Conservation (phyloP, 2,113 vertebrate species). For the Calyptommatus sinebrachiatus region DNA sequence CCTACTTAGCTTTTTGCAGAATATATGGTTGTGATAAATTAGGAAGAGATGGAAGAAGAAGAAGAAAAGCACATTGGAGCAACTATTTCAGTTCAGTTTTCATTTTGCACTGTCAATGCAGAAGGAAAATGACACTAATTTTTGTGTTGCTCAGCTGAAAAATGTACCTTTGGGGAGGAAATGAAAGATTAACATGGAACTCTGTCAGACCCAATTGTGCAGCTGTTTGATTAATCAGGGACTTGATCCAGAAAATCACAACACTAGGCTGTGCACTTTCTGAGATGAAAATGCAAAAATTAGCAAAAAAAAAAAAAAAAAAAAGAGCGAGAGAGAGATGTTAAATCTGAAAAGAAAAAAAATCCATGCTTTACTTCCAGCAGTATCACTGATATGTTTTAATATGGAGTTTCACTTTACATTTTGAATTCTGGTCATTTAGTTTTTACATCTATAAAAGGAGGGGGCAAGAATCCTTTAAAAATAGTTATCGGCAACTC, state of each 20-base stretch:
- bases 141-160: constrained; percentile 56
- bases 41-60: constrained; percentile 56
- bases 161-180: constrained; percentile 53
- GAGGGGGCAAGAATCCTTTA: background rate
- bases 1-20: constrained; percentile 65
- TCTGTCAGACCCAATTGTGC: constrained; percentile 45
- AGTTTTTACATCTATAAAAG: background rate
- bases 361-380: background rate
- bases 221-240: constrained; percentile 22
- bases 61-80: constrained; percentile 63
- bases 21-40: constrained; percentile 74
- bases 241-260: constrained; percentile 9
- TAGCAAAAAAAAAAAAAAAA: background rate
- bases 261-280: background rate
- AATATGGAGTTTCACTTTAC: background rate
- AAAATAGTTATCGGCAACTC: background rate
- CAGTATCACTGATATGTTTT: background rate
- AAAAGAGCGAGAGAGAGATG: background rate
- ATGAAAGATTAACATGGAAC: constrained; percentile 28
- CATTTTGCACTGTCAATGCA: constrained; percentile 66
- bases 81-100: constrained; percentile 61
- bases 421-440: background rate
- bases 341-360: no score
- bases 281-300: background rate
- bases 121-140: constrained; percentile 63